Base-by-base conservation (phyloP, 2,888 invertebrate species). In the Pseudolycoriella hygida region DNA sequence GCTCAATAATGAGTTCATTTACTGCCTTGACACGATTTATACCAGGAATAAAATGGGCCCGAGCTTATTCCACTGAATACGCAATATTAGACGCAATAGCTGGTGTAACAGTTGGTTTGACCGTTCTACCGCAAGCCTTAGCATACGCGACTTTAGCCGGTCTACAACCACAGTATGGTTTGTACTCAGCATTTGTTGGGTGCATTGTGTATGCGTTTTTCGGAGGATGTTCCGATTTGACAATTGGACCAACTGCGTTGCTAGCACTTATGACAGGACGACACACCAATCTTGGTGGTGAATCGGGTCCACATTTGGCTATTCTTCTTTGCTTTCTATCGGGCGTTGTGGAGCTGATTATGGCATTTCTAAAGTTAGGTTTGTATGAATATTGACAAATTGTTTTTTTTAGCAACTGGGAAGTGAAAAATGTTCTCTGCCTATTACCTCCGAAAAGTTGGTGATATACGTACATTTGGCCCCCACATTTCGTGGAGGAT, bases 181-280 rank as follows among this genome's bases (percentile, higher is more conserved):
- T 96, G 43, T 94, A 94, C 67, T 90, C 93, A 0, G 85, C 93
- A 1, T 94, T 94, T 64, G 76, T 90, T 66, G 92, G 93, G 2
- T 90, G 92, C 57, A 85, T 94, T 61, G 74, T 94, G 34, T 96
- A 94, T 67, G 77, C 83, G 43, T 62, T 93, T 48, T 77, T 94
- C 54, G 94, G 94, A 19, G 87, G 89, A 42, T 84, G 84, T 58
- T 84, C 84, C 53, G 85, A 86, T 58, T 85, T 86, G 47, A 85
- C 86, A 5, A 78, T 87, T 48, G 87, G 94, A 6, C 93, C 94
- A 2, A 93, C 93, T 0, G 93, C 94, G n/a, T 72, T 92, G 46
- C 78, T 94, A 75, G 84, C 92, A 0, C 71, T 94, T 30, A 87
- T 94, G 83, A 92, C 90, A 1, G 77, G 77, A 38, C 73, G 79